A percentile compares a stretch with the other conserved stretches of the same genome.
phyloP scores from a whole-genome alignment of 2,113 vertebrate genomes.

The Pachyramphus minor region DNA sequence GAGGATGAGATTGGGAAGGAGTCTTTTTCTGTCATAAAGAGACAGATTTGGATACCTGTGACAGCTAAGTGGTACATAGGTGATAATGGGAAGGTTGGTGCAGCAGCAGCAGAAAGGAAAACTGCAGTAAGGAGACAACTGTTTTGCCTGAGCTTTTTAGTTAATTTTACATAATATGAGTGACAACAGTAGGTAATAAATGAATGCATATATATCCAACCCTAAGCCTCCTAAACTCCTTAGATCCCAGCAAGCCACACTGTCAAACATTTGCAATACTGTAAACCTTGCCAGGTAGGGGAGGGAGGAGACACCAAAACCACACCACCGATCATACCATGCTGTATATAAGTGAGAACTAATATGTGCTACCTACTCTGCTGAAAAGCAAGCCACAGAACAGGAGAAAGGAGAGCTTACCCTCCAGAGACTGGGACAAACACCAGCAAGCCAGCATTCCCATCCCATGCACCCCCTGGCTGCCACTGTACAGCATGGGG shows the following conservation, averaged over 20 bases:
- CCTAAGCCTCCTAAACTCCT: not conserved
- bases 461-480: fast-evolving
- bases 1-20: not conserved
- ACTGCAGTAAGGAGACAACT: fast-evolving
- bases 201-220: not conserved
- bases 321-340: not conserved
- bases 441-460: fast-evolving
- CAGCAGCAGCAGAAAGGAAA: not conserved
- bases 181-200: not conserved
- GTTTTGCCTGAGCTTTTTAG: not conserved
- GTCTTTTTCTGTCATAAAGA: not conserved
- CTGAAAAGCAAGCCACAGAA: not conserved
- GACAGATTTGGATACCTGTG: not conserved
- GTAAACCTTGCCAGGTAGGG: not conserved
- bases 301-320: not conserved
- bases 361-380: not conserved
- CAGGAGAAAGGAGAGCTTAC: not conserved
- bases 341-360: not conserved
- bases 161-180: not conserved
- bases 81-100: not conserved
- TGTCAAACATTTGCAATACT: not conserved
- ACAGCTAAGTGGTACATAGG: not conserved
- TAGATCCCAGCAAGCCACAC: not conserved
- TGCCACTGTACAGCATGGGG: not conserved
- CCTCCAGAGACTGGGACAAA: not conserved